Conservation (phyloP, 2,888 invertebrate species). For the Nineta flava region DNA sequence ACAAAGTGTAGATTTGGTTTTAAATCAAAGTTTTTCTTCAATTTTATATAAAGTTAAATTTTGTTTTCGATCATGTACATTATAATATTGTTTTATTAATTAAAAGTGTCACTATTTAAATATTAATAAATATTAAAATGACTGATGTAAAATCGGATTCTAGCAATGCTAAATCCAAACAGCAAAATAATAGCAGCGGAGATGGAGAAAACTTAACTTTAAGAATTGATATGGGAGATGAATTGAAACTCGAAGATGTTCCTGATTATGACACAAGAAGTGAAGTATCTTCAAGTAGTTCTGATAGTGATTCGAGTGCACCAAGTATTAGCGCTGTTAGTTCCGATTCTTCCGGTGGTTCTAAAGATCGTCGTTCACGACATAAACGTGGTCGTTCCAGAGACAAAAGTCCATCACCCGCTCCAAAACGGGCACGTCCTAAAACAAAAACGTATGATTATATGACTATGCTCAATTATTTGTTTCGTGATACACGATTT, state of each 20-base stretch:
- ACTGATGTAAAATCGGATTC: slow-evolving; percentile 6
- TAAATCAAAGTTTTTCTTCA: background rate
- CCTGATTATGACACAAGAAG: slow-evolving; percentile 70
- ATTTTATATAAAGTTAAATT: too few relatives aligned
- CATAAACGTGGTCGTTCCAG: slow-evolving; percentile 36
- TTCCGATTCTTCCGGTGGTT: slow-evolving; percentile 41
- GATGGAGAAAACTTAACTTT: slow-evolving; percentile 27
- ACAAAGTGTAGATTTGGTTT: background rate
- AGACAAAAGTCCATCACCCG: slow-evolving; percentile 24
- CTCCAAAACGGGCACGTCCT: slow-evolving; percentile 24
- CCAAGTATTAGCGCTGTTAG: slow-evolving; percentile 69
- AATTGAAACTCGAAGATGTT: slow-evolving; percentile 59
- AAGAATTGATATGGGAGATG: slow-evolving; percentile 53
- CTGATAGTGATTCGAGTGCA: slow-evolving; percentile 48
- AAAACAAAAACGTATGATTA: slow-evolving; percentile 64
- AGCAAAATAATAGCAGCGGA: slow-evolving; percentile 24
- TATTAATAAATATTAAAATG: slow-evolving; percentile 3
- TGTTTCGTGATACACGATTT: slow-evolving; percentile 87
- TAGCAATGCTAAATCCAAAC: slow-evolving; percentile 4
- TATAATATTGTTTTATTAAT: too few relatives aligned
- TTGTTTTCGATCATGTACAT: too few relatives aligned
- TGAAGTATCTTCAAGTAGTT: slow-evolving; percentile 73
- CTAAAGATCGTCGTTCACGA: slow-evolving; percentile 35
- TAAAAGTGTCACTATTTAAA: too few relatives aligned
- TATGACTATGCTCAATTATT: slow-evolving; percentile 77